These are phyloP conservation scores for Drosophila pachea DNA, from an alignment of 1,140 invertebrate genomes.

Conservation along the genomic window DNA sequence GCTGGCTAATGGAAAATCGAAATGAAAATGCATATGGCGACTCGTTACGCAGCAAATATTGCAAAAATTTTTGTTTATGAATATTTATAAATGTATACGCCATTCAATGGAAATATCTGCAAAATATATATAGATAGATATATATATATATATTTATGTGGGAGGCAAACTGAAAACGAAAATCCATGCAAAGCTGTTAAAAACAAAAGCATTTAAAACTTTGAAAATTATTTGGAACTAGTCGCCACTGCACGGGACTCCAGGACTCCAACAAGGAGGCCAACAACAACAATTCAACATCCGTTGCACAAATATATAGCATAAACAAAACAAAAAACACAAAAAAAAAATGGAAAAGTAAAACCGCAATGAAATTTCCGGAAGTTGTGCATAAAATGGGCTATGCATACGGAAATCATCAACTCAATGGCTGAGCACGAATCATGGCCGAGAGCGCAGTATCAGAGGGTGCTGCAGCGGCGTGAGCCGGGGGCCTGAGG, in stretches of 20 bases:
- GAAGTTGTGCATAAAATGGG: constrained; percentile 78
- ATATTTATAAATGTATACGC: constrained; percentile 25
- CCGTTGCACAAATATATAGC: constrained; percentile 43
- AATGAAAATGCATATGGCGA: constrained; percentile 1
- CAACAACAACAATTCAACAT: constrained; percentile 44
- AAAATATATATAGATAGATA: constrained; percentile 4
- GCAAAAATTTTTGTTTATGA: constrained; percentile 5
- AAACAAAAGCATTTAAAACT: constrained; percentile 35
- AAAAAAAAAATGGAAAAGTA: constrained; percentile 16
- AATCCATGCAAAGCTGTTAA: constrained; percentile 2
- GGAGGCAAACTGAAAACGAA: neutral
- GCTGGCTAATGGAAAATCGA: constrained; percentile 4
- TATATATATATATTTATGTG: too few species aligned
- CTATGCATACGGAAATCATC: constrained; percentile 78
- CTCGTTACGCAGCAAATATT: constrained; percentile 6
- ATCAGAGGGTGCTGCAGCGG: constrained; percentile 1
- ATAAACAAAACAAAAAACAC: too few species aligned
- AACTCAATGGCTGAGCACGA: constrained; percentile 73
- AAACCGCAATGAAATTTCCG: constrained; percentile 78
- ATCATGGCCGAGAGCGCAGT: constrained; percentile 37
- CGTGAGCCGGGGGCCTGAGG: neutral
- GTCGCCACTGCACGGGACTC: constrained; percentile 8
- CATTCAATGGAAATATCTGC: constrained; percentile 19
- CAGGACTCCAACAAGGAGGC: constrained; percentile 19
- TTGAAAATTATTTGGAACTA: constrained; percentile 22